Evolutionary conservation across 2,797 vertebrate genomes (phyloP).

Genomic region (Taenioides sp.): DNA sequence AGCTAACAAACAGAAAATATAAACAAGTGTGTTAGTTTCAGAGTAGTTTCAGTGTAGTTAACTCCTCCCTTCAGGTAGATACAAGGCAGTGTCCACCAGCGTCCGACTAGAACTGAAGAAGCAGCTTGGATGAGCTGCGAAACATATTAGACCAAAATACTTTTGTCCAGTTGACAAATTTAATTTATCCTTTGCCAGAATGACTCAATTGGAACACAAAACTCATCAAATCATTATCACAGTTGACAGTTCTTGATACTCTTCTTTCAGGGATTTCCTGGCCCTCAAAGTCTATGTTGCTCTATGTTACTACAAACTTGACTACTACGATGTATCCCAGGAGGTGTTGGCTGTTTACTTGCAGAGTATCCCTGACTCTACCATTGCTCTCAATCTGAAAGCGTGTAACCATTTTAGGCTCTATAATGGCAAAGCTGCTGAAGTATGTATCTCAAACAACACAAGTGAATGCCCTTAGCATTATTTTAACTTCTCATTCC

Average conservation of each 20-base stretch:
- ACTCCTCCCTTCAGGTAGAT: no score
- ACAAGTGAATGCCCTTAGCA: background rate
- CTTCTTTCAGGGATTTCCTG: slow-evolving; percentile 85
- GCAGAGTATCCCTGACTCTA: slow-evolving; percentile 94
- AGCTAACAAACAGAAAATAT: no score
- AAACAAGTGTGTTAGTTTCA: no score
- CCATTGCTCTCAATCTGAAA: slow-evolving; percentile 96
- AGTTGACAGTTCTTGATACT: background rate
- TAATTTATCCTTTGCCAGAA: background rate
- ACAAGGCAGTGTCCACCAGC: no score
- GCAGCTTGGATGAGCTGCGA: no score
- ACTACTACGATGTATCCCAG: slow-evolving; percentile 97
- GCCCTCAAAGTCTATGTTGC: slow-evolving; percentile 97
- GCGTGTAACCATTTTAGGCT: slow-evolving; percentile 97
- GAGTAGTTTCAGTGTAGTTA: no score
- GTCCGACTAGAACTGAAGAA: no score
- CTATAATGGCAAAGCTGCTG: slow-evolving; percentile 94
- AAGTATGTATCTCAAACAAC: slow-evolving; percentile 73
- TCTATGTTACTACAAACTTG: slow-evolving; percentile 97
- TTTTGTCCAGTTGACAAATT: no score
- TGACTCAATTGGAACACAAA: background rate
- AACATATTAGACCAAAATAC: no score
- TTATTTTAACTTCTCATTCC: background rate
- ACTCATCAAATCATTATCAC: background rate
- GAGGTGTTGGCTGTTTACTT: slow-evolving; percentile 95